Conservation (phyloP, 2,888 invertebrate genomes). For the Leptopilina syphax region DNA sequence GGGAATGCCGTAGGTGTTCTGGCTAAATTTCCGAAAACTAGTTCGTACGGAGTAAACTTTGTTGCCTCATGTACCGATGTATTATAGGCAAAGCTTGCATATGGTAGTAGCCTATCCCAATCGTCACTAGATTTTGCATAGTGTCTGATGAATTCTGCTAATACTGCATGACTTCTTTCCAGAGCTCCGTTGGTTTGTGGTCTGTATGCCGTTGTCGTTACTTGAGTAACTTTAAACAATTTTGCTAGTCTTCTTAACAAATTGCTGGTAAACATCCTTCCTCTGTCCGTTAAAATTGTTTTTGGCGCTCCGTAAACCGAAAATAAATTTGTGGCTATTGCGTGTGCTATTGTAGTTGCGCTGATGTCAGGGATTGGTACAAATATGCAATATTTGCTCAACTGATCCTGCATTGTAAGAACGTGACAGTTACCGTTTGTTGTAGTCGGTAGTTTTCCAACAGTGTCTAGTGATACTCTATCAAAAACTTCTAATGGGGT, state of each 20-base stretch:
- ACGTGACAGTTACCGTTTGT: background rate
- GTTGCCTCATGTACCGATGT: slow-evolving; percentile 45
- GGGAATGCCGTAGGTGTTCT: background rate
- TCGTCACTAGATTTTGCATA: slow-evolving; percentile 41
- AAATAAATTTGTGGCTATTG: background rate
- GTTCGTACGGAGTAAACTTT: slow-evolving; percentile 42
- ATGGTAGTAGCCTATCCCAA: slow-evolving; percentile 49
- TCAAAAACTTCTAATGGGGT: background rate
- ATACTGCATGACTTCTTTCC: slow-evolving; percentile 50
- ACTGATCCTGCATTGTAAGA: background rate
- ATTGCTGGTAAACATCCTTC: slow-evolving; percentile 50
- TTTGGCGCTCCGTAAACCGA: background rate
- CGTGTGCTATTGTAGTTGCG: background rate
- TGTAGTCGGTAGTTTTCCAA: background rate
- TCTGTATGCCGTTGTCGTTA: slow-evolving; percentile 45
- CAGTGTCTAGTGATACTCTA: background rate
- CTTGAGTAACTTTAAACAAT: slow-evolving; percentile 46
- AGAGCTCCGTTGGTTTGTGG: slow-evolving; percentile 51
- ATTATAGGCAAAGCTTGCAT: slow-evolving; percentile 47
- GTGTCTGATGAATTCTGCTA: slow-evolving; percentile 51
- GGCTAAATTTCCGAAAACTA: slow-evolving; percentile 44
- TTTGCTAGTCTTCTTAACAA: slow-evolving; percentile 47
- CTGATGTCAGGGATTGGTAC: background rate
- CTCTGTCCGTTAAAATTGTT: slow-evolving; percentile 50
- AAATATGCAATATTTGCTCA: slow-evolving; percentile 12